These are phyloP conservation scores for Dromococcyx pavoninus DNA, from an alignment of 2,797 vertebrate species.

Conservation along the genomic window DNA sequence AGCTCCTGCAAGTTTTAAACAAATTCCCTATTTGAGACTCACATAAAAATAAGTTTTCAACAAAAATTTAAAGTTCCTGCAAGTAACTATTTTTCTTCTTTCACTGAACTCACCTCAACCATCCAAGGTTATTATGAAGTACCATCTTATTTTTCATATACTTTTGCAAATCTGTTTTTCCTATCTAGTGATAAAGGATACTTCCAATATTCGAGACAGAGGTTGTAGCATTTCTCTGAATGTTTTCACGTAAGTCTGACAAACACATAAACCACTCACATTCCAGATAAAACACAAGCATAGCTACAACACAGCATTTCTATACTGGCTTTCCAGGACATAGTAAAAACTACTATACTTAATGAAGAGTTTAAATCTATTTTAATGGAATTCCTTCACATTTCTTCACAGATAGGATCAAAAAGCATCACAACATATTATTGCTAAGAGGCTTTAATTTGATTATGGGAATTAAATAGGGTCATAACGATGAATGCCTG, in stretches of 20 bases:
- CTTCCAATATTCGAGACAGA: neutral
- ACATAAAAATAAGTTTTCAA: neutral
- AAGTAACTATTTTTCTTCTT: neutral
- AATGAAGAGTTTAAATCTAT: neutral
- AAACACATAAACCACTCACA: neutral
- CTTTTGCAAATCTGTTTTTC: neutral
- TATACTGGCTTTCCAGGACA: neutral
- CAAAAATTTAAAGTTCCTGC: neutral
- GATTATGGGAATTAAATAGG: neutral
- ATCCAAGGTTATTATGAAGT: neutral
- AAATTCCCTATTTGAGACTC: neutral
- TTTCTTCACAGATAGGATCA: neutral
- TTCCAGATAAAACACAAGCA: neutral
- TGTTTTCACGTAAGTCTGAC: neutral
- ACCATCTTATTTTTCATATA: neutral
- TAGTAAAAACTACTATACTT: neutral
- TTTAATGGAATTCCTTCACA: neutral
- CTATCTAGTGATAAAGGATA: neutral
- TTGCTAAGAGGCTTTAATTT: neutral
- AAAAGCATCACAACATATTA: neutral
- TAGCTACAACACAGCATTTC: neutral
- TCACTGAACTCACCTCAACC: neutral
- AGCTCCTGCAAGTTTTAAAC: neutral
- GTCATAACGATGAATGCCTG: neutral
- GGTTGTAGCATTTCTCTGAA: neutral